phyloP scores from a whole-genome alignment of 2,113 vertebrate genomes.

The Amazona vittata region DNA sequence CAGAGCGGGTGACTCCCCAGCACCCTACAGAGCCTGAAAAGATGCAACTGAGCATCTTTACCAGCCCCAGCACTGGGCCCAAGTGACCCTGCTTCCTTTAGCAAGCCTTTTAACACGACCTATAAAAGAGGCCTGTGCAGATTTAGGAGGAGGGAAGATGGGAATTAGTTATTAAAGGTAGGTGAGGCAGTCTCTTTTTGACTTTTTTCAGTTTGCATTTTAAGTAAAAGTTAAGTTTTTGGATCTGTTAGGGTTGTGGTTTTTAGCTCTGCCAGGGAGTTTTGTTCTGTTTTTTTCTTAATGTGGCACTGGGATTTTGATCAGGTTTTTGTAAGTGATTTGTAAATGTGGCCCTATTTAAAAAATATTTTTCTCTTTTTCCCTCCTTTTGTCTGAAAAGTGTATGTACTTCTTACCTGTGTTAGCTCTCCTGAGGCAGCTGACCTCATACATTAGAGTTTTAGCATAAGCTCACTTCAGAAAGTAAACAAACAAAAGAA shows the following conservation, averaged over 20 bases:
- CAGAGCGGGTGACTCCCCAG: neutral
- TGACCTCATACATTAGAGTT: neutral
- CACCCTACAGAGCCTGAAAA: rapidly evolving
- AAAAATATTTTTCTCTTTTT: rapidly evolving
- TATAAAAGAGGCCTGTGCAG: neutral
- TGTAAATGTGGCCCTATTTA: neutral
- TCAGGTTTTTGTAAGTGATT: neutral
- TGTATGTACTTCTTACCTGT: neutral
- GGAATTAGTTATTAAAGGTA: rapidly evolving
- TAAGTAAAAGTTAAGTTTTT: neutral
- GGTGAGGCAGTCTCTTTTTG: rapidly evolving
- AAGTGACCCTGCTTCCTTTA: neutral
- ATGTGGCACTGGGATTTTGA: neutral
- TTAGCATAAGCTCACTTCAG: neutral
- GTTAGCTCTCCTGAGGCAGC: neutral
- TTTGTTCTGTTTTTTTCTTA: neutral
- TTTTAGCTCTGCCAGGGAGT: neutral
- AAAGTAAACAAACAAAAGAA: neutral
- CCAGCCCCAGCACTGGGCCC: neutral
- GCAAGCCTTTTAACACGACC: neutral
- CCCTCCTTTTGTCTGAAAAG: neutral
- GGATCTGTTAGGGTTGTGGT: neutral
- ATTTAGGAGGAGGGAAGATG: rapidly evolving
- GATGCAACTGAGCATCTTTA: neutral
- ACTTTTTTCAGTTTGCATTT: neutral